Evolutionary conservation across 2,888 invertebrate species (phyloP).

Genomic region (Agrochola macilenta): DNA sequence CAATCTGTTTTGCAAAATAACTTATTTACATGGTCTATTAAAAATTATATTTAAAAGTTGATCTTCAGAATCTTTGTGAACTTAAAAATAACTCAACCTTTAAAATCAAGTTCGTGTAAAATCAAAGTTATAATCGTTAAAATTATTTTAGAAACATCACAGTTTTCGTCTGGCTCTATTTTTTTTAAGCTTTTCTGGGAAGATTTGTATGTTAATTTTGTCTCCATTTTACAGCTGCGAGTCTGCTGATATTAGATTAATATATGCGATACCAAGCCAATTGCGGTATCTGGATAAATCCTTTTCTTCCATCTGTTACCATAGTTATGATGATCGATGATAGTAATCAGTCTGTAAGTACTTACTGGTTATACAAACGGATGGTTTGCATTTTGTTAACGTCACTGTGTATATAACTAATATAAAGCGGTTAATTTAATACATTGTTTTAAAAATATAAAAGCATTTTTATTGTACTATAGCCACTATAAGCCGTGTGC

Average conservation of each 20-base stretch:
- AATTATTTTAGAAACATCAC: constrained; percentile 1
- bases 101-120: constrained; percentile 3
- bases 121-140: not conserved
- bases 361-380: constrained; percentile 70
- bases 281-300: constrained; percentile 64
- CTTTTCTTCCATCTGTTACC: constrained; percentile 45
- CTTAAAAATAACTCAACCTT: no score
- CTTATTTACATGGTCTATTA: not conserved
- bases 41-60: not conserved
- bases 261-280: constrained; percentile 68
- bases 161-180: constrained; percentile 50
- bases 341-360: constrained; percentile 68
- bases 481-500: not conserved
- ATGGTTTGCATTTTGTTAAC: constrained; percentile 89
- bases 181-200: constrained; percentile 73
- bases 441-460: constrained; percentile 87
- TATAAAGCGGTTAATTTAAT: constrained; percentile 90
- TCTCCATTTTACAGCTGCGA: constrained; percentile 69
- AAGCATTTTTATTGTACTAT: constrained; percentile 22
- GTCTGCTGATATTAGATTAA: constrained; percentile 67
- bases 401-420: constrained; percentile 89
- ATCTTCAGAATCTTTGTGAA: not conserved
- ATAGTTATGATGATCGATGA: constrained; percentile 66
- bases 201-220: constrained; percentile 74
- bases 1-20: not conserved